These are phyloP conservation scores for Isaurus tuberculatus DNA, from an alignment of 92 coral and sea anemone genomes.

Conservation along the genomic window DNA sequence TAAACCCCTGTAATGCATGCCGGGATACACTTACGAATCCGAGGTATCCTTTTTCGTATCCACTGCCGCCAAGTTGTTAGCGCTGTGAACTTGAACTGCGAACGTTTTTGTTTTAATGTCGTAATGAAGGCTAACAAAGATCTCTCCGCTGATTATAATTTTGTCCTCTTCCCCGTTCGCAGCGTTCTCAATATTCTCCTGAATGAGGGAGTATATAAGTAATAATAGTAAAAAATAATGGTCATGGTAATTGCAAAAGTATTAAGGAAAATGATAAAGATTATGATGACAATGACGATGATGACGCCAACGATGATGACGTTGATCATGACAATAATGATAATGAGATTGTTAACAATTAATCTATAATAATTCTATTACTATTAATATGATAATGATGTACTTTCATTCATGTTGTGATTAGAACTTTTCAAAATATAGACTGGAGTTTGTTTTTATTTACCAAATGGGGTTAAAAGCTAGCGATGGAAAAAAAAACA, in stretches of 20 bases:
- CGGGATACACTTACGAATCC: slow-evolving; percentile 98
- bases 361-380: too few relatives aligned
- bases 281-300: too few relatives aligned
- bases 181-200: slow-evolving; percentile 19
- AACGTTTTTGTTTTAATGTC: slow-evolving; percentile 77
- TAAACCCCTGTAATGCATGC: too few relatives aligned
- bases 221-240: too few relatives aligned
- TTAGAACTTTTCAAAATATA: too few relatives aligned
- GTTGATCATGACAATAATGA: too few relatives aligned
- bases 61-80: slow-evolving; percentile 83
- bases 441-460: too few relatives aligned
- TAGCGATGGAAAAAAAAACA: too few relatives aligned
- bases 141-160: slow-evolving; percentile 78
- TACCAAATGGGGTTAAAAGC: too few relatives aligned
- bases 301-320: too few relatives aligned
- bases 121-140: slow-evolving; percentile 84
- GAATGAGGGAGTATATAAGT: not conserved
- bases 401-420: not conserved
- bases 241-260: not conserved
- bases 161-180: slow-evolving; percentile 59
- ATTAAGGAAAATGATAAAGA: not conserved
- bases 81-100: slow-evolving; percentile 83
- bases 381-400: too few relatives aligned
- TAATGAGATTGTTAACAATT: not conserved
- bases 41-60: slow-evolving; percentile 78